Conservation (phyloP, 2,888 invertebrate species). For the Carterocephalus palaemon region DNA sequence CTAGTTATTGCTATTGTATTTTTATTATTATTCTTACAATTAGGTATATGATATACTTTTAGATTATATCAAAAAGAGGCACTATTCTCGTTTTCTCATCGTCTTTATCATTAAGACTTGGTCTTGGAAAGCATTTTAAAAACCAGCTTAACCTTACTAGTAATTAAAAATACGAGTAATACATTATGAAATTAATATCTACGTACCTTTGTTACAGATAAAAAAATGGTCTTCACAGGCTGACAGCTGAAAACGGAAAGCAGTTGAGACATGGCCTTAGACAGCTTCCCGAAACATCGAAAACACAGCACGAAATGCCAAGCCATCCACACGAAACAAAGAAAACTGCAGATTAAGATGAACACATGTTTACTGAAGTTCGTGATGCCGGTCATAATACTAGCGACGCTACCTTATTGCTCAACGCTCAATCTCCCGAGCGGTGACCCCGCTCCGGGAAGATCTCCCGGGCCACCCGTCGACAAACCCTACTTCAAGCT, state of each 20-base stretch:
- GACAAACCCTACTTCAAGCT: slow-evolving; percentile 23
- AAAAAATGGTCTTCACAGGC: not conserved
- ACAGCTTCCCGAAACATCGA: not conserved
- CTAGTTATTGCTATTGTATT: no score
- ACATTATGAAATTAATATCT: no score
- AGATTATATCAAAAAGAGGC: no score
- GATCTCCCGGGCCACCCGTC: slow-evolving; percentile 81
- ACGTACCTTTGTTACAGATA: slow-evolving; percentile 19
- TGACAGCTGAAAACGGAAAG: not conserved
- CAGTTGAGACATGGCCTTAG: slow-evolving; percentile 7
- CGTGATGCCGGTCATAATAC: slow-evolving; percentile 48
- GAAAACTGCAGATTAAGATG: no score
- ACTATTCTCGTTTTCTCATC: no score
- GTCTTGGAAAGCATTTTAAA: no score
- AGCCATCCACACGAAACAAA: slow-evolving; percentile 34
- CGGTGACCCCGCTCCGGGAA: slow-evolving; percentile 83
- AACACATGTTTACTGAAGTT: slow-evolving; percentile 42
- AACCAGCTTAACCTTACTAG: no score
- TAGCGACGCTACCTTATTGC: slow-evolving; percentile 64
- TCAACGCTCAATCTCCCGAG: slow-evolving; percentile 65
- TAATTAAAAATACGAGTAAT: no score
- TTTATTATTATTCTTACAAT: no score
- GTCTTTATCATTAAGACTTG: no score
- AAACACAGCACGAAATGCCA: slow-evolving; percentile 36
- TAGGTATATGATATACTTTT: no score